phyloP scores from a whole-genome alignment of 2,797 vertebrate species.

The Euthynnus affinis region DNA sequence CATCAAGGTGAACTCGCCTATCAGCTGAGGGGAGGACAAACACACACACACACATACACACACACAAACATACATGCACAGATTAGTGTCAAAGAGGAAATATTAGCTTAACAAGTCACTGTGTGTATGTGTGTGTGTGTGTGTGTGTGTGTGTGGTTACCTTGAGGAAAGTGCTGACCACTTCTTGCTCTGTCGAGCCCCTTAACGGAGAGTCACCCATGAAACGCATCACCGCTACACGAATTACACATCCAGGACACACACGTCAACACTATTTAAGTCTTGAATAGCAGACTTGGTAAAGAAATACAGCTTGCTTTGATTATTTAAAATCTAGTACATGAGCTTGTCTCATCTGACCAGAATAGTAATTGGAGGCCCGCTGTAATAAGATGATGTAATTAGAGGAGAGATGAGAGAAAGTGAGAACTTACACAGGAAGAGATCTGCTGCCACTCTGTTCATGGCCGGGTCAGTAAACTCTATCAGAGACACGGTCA shows the following conservation, averaged over 20 bases:
- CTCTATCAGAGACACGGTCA: slow-evolving; percentile 94
- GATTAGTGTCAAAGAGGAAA: slow-evolving; percentile 26
- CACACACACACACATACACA: slow-evolving; percentile 16
- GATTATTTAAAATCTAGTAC: slow-evolving; percentile 5
- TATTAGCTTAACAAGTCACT: background rate
- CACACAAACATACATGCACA: slow-evolving; percentile 22
- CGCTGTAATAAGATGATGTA: slow-evolving; percentile 28
- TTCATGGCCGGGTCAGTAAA: slow-evolving; percentile 90
- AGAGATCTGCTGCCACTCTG: slow-evolving; percentile 91
- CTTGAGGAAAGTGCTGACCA: slow-evolving; percentile 91
- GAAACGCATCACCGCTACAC: slow-evolving; percentile 94
- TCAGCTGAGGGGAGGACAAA: slow-evolving; percentile 84
- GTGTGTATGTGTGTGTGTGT: background rate
- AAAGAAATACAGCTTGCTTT: slow-evolving; percentile 1
- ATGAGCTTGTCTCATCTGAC: background rate
- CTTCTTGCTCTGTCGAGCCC: slow-evolving; percentile 91
- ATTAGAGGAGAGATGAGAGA: slow-evolving; percentile 34
- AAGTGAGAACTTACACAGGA: slow-evolving; percentile 87
- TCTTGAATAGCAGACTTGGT: slow-evolving; percentile 9
- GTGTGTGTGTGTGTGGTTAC: slow-evolving; percentile 76
- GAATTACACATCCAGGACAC: slow-evolving; percentile 38
- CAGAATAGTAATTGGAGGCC: slow-evolving; percentile 8
- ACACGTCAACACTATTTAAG: slow-evolving; percentile 22
- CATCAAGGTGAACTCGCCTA: slow-evolving; percentile 91
- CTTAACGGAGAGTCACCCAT: slow-evolving; percentile 93